phyloP scores from a whole-genome alignment of 92 coral and sea anemone genomes.

The Palythoa grandiflora region DNA sequence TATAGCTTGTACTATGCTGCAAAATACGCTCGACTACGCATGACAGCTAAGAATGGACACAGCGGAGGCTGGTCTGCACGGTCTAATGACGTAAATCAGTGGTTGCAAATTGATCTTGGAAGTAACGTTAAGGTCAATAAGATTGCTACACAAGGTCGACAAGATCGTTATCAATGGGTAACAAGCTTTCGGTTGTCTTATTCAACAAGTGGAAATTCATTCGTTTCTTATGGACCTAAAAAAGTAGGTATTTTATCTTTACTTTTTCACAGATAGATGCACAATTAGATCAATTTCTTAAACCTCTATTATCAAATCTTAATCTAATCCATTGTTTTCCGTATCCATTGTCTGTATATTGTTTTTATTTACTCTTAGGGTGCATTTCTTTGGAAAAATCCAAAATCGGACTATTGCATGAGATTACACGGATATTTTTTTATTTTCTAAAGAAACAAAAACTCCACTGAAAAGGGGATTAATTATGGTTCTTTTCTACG shows the following conservation, averaged over 20 bases:
- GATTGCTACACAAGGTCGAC: conserved; percentile 34
- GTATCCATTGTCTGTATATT: no score
- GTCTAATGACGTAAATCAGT: background rate
- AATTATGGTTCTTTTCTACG: no score
- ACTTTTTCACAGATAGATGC: no score
- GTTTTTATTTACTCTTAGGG: no score
- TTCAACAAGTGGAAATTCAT: conserved; percentile 2
- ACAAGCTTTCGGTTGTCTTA: background rate
- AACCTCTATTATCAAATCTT: no score
- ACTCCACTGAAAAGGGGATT: no score
- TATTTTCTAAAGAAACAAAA: no score
- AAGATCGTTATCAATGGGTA: conserved; percentile 1
- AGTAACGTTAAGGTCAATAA: background rate
- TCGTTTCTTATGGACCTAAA: background rate
- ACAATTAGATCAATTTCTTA: no score
- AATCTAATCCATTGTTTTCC: no score
- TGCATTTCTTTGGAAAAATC: no score
- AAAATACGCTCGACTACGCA: conserved; percentile 35
- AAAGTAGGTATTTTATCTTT: background rate
- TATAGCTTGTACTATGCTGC: background rate
- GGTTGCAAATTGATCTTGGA: conserved; percentile 35
- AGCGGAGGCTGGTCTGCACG: conserved; percentile 40
- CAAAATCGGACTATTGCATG: no score
- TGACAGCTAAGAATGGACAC: conserved; percentile 36
- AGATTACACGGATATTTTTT: no score